Conservation (phyloP, 2,888 invertebrate genomes). For the Rhorus exstirpatorius region DNA sequence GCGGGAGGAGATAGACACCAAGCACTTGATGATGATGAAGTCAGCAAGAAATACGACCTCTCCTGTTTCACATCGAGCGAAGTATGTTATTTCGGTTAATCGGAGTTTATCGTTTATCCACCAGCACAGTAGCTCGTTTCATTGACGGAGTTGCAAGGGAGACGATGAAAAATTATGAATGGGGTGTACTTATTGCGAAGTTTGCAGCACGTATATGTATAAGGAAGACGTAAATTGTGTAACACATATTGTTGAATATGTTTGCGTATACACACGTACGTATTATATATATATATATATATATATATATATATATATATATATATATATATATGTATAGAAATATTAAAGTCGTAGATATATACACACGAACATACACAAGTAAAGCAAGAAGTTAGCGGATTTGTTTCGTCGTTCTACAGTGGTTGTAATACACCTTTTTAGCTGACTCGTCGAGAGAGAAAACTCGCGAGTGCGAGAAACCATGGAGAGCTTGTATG, state of each 20-base stretch:
- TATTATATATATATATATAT: not conserved
- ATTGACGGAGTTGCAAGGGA: slow-evolving; percentile 57
- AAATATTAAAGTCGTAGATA: no score
- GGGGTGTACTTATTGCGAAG: slow-evolving; percentile 80
- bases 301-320: not conserved
- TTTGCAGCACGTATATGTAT: slow-evolving; percentile 53
- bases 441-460: slow-evolving; percentile 84
- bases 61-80: slow-evolving; percentile 12
- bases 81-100: slow-evolving; percentile 48
- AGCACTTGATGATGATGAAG: slow-evolving; percentile 22
- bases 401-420: slow-evolving; percentile 67
- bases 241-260: not conserved
- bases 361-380: not conserved
- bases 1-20: not conserved
- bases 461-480: slow-evolving; percentile 74
- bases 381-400: slow-evolving; percentile 45
- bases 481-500: slow-evolving; percentile 56
- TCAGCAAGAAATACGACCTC: slow-evolving; percentile 51
- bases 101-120: slow-evolving; percentile 53
- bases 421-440: slow-evolving; percentile 47
- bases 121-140: slow-evolving; percentile 39
- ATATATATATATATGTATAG: not conserved
- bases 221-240: not conserved
- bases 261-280: not conserved
- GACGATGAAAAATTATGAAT: slow-evolving; percentile 81